Evolutionary conservation across 1,140 invertebrate genomes (phyloP).

Genomic region (Drosophila biarmipes): DNA sequence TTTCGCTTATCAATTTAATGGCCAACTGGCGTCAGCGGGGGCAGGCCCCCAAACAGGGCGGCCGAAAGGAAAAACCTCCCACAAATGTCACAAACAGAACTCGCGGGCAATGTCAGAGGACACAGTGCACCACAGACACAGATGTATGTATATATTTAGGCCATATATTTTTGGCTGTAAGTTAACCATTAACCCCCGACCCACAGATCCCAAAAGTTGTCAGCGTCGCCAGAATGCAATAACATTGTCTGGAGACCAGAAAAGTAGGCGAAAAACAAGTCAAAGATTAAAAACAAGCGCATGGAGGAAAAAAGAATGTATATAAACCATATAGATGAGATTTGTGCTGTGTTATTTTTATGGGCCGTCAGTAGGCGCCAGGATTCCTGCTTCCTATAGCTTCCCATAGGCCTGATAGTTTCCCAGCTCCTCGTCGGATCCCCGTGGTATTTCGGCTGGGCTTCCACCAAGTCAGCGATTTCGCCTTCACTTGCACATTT

Average conservation of each 20-base stretch:
- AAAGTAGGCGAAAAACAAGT: constrained; percentile 68
- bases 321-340: constrained; percentile 33
- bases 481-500: constrained; percentile 77
- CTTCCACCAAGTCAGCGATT: constrained; percentile 59
- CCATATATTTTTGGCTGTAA: constrained; percentile 14
- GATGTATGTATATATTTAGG: constrained; percentile 17
- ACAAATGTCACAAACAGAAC: constrained; percentile 75
- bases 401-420: constrained; percentile 40
- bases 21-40: constrained; percentile 68
- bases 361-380: constrained; percentile 73
- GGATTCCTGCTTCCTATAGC: constrained; percentile 71
- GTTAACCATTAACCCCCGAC: constrained; percentile 64
- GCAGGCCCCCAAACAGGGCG: constrained; percentile 11
- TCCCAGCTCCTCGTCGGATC: constrained; percentile 6
- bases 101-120: constrained; percentile 33
- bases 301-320: constrained; percentile 27
- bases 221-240: constrained; percentile 76
- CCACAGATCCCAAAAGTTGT: constrained; percentile 22
- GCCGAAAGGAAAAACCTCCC: constrained; percentile 22
- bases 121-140: constrained; percentile 61
- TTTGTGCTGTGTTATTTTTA: constrained; percentile 75
- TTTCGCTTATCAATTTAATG: constrained; percentile 80
- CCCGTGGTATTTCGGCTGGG: not conserved
- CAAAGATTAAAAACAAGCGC: constrained; percentile 82
- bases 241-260: constrained; percentile 67